Base-by-base conservation (phyloP, 23 tunicate genomes). In the Phallusia fumigata region DNA sequence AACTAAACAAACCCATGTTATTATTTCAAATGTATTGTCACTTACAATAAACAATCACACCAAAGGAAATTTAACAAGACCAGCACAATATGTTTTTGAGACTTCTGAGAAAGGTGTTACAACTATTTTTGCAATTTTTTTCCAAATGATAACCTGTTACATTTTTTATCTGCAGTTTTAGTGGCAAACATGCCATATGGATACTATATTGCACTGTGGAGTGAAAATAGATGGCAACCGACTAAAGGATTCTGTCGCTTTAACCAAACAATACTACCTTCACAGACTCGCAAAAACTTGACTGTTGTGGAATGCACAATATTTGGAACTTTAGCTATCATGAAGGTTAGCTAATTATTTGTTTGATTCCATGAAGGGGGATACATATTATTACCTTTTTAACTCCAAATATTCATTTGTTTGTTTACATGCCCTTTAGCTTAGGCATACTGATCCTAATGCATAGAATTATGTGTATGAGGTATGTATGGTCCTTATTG, bases 11-110 rank as follows among this genome's bases (percentile, higher is more conserved):
- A 40, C 8, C 21, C 77, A 65, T 30, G 84, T 65, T 6, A 33
- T 86, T 10, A 76, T 87, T 12, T 87, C 91, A 15, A 45, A 50
- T 35, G 83, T 87, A n/a, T 87, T 81, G 31, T 81, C 91, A 21
- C 65, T 87, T 32, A 24, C 74, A 8, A 32, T 78, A 8, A 33
- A 51, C 28, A 80, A 45, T 22, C 35, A 19, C 19, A 47, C 26
- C 0, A 21, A 79, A 33, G 52, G 52, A 8, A 76, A 53, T 12
- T 44, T 45, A 21, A 35, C 80, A 65, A 76, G 75, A 28, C 82
- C 82, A 18, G 77, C 77, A 0, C 35, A 33, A 31, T 64, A 82
- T 5, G 45, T 76, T 15, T 87, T 87, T 75, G 78, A 58, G 16
- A 87, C 91, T 1, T 28, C 75, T 11, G 91, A 87, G 31, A 50